Conservation (phyloP, 92 coral and sea anemone genomes). For the Virgularia gustaviana region DNA sequence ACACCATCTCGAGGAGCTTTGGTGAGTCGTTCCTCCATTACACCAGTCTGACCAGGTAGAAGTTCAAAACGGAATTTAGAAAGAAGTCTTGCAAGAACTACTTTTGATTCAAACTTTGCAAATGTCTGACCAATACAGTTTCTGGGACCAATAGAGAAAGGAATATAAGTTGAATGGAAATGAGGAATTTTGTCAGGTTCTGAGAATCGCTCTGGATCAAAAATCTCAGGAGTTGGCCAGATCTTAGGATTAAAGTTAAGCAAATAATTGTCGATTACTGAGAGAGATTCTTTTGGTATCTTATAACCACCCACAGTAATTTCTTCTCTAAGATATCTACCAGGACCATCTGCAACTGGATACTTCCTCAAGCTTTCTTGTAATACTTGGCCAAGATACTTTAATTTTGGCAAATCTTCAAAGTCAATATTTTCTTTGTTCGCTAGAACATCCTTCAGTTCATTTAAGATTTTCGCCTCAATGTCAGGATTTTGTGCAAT, state of each 20-base stretch:
- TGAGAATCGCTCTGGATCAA: constrained; percentile 37
- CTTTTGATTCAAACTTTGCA: constrained; percentile 43
- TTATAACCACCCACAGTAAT: constrained; percentile 52
- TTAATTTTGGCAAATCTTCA: constrained; percentile 68
- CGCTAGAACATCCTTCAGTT: constrained; percentile 51
- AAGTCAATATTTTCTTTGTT: constrained; percentile 49
- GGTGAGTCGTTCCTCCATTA: constrained; percentile 2
- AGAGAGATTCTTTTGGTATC: constrained; percentile 45
- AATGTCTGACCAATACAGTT: constrained; percentile 28
- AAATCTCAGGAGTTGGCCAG: constrained; percentile 29
- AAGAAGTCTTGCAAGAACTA: constrained; percentile 12
- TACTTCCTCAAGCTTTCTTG: constrained; percentile 70
- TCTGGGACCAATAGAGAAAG: constrained; percentile 30
- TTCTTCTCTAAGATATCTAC: constrained; percentile 38
- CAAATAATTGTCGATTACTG: not conserved
- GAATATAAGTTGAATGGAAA: constrained; percentile 7
- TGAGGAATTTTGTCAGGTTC: not conserved
- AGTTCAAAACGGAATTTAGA: constrained; percentile 13
- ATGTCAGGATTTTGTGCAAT: constrained; percentile 53
- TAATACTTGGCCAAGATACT: constrained; percentile 66
- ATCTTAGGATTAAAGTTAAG: constrained; percentile 12
- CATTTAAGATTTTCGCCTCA: constrained; percentile 57
- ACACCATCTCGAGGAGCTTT: constrained; percentile 36
- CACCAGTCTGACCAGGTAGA: constrained; percentile 26
- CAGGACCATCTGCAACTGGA: constrained; percentile 45